phyloP scores from a whole-genome alignment of 2,797 vertebrate species.

The Macroramphosus scolopax region DNA sequence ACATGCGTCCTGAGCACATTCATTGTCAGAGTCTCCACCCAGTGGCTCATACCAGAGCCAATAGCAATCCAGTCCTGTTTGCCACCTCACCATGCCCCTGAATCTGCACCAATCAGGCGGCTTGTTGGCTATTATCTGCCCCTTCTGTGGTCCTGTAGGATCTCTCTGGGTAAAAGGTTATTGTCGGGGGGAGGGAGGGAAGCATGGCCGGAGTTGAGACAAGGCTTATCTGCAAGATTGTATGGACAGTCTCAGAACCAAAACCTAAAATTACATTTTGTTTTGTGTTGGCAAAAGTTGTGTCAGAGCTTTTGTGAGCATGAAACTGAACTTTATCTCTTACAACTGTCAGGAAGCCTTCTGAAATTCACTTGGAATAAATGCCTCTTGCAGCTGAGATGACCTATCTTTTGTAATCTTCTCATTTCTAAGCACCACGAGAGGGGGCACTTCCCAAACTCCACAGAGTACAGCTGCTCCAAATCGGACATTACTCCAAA shows the following conservation, averaged over 20 bases:
- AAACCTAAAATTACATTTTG: constrained; percentile 34
- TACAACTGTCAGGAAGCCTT: no score
- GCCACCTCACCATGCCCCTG: constrained; percentile 45
- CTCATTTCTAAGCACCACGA: constrained; percentile 5
- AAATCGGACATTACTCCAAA: no score
- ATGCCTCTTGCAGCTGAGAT: background rate
- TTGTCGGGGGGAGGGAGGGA: constrained; percentile 23
- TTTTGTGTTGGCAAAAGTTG: no score
- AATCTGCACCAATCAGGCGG: constrained; percentile 57
- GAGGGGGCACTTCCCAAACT: constrained; percentile 18
- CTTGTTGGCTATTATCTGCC: constrained; percentile 20
- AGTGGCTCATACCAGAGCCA: constrained; percentile 48
- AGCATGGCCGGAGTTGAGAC: no score
- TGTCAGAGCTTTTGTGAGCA: no score
- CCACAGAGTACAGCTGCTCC: no score
- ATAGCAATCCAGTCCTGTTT: constrained; percentile 30
- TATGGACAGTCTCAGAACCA: constrained; percentile 5
- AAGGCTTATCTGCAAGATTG: no score
- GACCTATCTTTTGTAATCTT: constrained; percentile 2
- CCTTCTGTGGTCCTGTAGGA: constrained; percentile 50
- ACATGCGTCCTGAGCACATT: constrained; percentile 66
- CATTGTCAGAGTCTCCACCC: constrained; percentile 72
- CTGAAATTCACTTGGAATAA: background rate
- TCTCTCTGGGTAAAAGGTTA: constrained; percentile 78
- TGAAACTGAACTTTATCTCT: no score